phyloP scores from a whole-genome alignment of 2,113 vertebrate species.

The Centrocercus urophasianus region DNA sequence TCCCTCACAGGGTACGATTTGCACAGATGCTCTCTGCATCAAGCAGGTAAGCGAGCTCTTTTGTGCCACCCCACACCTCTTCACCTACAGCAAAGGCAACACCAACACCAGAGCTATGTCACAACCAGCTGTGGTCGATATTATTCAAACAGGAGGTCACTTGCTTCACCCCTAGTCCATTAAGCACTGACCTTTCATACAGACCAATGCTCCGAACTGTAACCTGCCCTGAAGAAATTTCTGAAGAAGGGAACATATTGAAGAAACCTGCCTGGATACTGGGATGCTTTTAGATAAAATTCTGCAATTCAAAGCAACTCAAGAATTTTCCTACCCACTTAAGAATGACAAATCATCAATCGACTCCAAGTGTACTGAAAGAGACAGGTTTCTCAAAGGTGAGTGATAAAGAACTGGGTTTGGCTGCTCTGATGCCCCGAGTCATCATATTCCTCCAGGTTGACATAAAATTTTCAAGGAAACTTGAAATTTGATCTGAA shows the following conservation, averaged over 20 bases:
- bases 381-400: background rate
- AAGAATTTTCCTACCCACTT: background rate
- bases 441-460: background rate
- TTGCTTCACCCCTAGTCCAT: background rate
- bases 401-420: background rate
- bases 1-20: background rate
- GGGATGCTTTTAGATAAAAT: background rate
- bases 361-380: background rate
- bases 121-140: background rate
- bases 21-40: background rate
- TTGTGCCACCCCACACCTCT: background rate
- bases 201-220: background rate
- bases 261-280: background rate
- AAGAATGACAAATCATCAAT: background rate
- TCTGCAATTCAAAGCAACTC: background rate
- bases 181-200: fast-evolving
- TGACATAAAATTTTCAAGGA: background rate
- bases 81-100: background rate
- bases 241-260: background rate
- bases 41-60: background rate
- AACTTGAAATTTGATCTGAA: background rate
- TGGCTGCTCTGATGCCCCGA: background rate
- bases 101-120: background rate
- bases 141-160: background rate
- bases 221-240: background rate